phyloP scores from a whole-genome alignment of 2,113 vertebrate genomes.

The Mormyrus lacerda region DNA sequence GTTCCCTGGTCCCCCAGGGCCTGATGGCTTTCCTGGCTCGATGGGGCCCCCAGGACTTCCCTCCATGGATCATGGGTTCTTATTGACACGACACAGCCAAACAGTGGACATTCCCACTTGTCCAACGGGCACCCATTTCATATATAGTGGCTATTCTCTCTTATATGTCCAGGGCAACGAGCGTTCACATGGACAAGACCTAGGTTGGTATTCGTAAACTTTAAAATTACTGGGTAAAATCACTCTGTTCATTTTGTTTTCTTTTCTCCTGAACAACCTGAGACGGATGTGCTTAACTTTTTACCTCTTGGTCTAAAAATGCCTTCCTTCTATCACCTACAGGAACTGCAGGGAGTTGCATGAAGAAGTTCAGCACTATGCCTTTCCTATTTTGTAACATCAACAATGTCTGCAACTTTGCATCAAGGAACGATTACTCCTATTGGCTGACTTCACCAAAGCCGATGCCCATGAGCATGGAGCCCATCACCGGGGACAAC shows the following conservation, averaged over 20 bases:
- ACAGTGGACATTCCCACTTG: conserved; percentile 72
- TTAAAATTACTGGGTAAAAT: neutral
- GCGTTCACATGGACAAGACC: conserved; percentile 88
- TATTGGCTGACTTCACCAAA: conserved; percentile 95
- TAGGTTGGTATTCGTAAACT: conserved; percentile 61
- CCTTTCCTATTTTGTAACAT: conserved; percentile 98
- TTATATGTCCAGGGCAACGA: conserved; percentile 95
- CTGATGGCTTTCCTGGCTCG: conserved; percentile 80
- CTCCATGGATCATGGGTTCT: conserved; percentile 91
- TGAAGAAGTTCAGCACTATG: conserved; percentile 96
- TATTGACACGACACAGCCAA: conserved; percentile 94
- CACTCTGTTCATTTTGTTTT: neutral
- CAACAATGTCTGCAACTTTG: conserved; percentile 97
- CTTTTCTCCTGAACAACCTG: neutral
- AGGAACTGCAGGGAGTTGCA: conserved; percentile 95
- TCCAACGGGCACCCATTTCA: conserved; percentile 74
- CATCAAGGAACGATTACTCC: conserved; percentile 95
- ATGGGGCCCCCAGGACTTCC: conserved; percentile 81
- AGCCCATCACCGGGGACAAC: conserved; percentile 76
- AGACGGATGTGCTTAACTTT: neutral
- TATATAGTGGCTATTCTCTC: conserved; percentile 89
- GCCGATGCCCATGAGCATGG: conserved; percentile 98
- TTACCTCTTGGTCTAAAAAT: neutral
- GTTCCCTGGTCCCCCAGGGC: conserved; percentile 78
- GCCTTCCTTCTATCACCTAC: neutral